Evolutionary conservation across 2,797 vertebrate genomes (phyloP), one percentile per base, ranked within the genome.

Genomic region (Spinus olivaceus): DNA sequence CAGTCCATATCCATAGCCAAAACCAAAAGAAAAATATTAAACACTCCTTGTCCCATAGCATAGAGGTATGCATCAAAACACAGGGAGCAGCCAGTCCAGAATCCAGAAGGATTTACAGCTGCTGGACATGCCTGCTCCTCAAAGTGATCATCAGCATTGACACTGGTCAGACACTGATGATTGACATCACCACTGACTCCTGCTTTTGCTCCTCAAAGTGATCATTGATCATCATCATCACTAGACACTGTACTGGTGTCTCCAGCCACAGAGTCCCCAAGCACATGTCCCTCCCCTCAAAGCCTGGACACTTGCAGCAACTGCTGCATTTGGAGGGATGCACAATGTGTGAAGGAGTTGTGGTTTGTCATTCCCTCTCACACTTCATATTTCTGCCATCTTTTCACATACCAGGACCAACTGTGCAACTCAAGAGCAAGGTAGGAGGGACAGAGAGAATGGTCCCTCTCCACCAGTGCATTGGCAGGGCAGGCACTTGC

Each of bases 141-240:
- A 51, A 44, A 51, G 53, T 27, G 33, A 56, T 42, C 3, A 3
- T 20, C 2, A 5, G 13, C 2, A 4, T 11, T 41, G 41, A 41
- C 30, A 74, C 22, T 12, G 41, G 41, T 41, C 41, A 18, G 49
- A 59, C 70, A 49, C 5, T 0, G 0, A 41, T 41, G 41, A 41
- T 41, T 41, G 41, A 41, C 41, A 41, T 41, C 41, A 41, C 8
- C 41, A 41, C 17, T 18, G 41, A 27, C 30, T 21, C n/a, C 30
- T 46, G 19, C 30, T 78, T 65, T 51, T 47, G 14, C 37, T 81
- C 33, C 32, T 72, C 70, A 51, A 44, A 51, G 53, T 27, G 32
- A 56, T 42, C 3, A 3, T 20, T 27, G 33, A 56, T 42, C 3
- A 3, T 18, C 2, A 5, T 17, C 2, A 4, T 13, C 30, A 74